These are phyloP conservation scores for Pygmarrhopalites habei DNA, from an alignment of 1,140 invertebrate species.

Conservation along the genomic window DNA sequence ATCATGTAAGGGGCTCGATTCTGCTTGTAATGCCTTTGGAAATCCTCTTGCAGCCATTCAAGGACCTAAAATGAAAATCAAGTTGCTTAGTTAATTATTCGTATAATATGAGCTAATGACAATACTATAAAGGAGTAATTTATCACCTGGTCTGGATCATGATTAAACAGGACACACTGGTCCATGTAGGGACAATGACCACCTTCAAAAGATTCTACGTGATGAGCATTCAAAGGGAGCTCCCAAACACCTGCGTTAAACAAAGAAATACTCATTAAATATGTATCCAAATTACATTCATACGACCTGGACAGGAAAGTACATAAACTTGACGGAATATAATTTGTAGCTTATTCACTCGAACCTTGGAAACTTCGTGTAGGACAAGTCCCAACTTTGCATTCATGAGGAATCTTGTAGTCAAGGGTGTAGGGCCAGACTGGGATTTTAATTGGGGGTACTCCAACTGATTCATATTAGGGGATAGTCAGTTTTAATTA, in stretches of 20 bases:
- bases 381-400: slow-evolving; percentile 83
- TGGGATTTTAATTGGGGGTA: slow-evolving; percentile 70
- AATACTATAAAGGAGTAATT: too few species aligned
- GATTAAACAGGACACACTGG: slow-evolving; percentile 85
- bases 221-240: slow-evolving; percentile 85
- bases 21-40: slow-evolving; percentile 73
- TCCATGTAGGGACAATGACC: slow-evolving; percentile 88
- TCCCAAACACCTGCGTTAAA: slow-evolving; percentile 72
- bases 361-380: slow-evolving; percentile 83
- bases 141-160: slow-evolving; percentile 65
- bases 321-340: too few species aligned
- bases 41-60: slow-evolving; percentile 86
- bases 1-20: slow-evolving; percentile 88
- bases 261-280: slow-evolving; percentile 30
- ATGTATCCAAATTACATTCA: too few species aligned
- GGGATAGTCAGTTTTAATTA: too few species aligned
- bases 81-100: background rate
- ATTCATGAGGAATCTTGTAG: slow-evolving; percentile 84
- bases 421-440: slow-evolving; percentile 92
- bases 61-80: slow-evolving; percentile 50
- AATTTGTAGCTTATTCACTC: too few species aligned
- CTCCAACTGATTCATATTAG: too few species aligned
- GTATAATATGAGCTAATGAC: background rate
- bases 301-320: too few species aligned
- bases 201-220: slow-evolving; percentile 77